Conservation (phyloP, 1,140 invertebrate genomes). For the Maconellicoccus hirsutus region DNA sequence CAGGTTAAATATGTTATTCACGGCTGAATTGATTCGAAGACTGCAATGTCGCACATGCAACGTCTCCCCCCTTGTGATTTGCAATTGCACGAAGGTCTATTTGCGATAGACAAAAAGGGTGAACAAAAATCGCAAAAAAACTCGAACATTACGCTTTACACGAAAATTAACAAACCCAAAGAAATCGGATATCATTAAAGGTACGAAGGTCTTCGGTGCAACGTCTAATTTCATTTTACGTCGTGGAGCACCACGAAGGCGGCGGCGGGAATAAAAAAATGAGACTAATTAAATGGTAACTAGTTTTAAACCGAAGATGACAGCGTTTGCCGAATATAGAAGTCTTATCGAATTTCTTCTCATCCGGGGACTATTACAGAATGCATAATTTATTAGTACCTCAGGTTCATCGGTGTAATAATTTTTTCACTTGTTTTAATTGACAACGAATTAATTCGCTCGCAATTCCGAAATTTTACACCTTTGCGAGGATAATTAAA, state of each 20-base stretch:
- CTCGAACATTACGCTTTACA: not conserved
- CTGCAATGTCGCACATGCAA: not conserved
- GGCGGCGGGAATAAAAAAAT: not conserved
- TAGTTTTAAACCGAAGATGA: not conserved
- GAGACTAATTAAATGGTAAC: not conserved
- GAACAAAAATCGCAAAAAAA: not conserved
- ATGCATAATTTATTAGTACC: not conserved
- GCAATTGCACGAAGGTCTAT: no score
- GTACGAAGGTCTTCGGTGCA: not conserved
- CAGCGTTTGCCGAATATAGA: slow-evolving; percentile 8
- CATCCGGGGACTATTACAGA: not conserved
- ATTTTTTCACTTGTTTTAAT: slow-evolving; percentile 5
- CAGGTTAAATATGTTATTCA: not conserved
- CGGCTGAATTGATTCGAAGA: not conserved
- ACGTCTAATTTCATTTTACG: not conserved
- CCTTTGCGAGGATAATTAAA: not conserved
- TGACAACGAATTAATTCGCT: not conserved
- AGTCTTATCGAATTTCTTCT: slow-evolving; percentile 9
- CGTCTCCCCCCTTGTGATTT: no score
- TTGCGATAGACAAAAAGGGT: not conserved
- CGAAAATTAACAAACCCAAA: not conserved
- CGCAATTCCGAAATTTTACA: slow-evolving; percentile 3
- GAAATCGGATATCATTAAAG: not conserved
- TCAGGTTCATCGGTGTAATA: not conserved
- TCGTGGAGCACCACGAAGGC: not conserved